These are phyloP conservation scores for Cyclargus thomasi DNA, from an alignment of 1,140 invertebrate species.

Conservation along the genomic window DNA sequence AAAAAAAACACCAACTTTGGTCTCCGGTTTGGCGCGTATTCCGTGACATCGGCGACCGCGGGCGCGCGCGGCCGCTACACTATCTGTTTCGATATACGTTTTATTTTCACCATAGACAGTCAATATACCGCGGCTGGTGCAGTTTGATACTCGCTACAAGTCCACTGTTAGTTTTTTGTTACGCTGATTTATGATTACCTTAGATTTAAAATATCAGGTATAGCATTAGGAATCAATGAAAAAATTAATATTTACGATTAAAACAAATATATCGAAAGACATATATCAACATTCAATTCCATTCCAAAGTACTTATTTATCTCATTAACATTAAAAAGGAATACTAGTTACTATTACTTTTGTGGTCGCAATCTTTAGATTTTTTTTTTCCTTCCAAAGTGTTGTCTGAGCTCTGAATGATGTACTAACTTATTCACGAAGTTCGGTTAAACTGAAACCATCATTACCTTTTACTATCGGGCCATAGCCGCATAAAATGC, in stretches of 20 bases:
- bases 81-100: slow-evolving; percentile 48
- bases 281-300: too few relatives aligned
- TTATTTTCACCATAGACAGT: slow-evolving; percentile 49
- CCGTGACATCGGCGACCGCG: slow-evolving; percentile 2
- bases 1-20: slow-evolving; percentile 10
- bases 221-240: too few relatives aligned
- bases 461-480: slow-evolving; percentile 1
- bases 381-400: too few relatives aligned
- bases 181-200: neutral
- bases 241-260: too few relatives aligned
- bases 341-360: too few relatives aligned
- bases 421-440: neutral
- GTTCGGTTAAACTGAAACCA: neutral
- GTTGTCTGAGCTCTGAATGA: neutral
- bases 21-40: slow-evolving; percentile 1
- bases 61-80: slow-evolving; percentile 42
- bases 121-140: slow-evolving; percentile 23
- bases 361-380: too few relatives aligned
- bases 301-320: too few relatives aligned
- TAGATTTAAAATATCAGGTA: too few relatives aligned
- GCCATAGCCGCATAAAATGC: neutral
- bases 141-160: slow-evolving; percentile 39
- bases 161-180: neutral
- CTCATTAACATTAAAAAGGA: too few relatives aligned
- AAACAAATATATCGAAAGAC: too few relatives aligned